Conservation (phyloP, 2,113 vertebrate genomes). For the Zingel zingel region DNA sequence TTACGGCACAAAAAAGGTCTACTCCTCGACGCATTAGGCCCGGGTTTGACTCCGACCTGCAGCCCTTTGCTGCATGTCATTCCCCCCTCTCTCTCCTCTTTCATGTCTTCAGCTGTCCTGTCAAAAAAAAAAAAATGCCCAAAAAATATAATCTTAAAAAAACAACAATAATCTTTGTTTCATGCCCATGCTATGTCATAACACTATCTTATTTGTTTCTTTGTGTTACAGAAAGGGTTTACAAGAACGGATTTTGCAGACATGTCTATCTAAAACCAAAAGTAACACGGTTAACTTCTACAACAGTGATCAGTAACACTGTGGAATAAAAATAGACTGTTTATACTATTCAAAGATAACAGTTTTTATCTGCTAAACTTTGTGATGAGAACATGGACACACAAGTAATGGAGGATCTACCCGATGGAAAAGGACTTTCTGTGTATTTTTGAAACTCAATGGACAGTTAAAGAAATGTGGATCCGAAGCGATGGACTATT, state of each 20-base stretch:
- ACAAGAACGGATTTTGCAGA: slow-evolving; percentile 58
- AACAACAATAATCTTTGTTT: background rate
- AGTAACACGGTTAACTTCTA: slow-evolving; percentile 6
- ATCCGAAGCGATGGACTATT: slow-evolving; percentile 14
- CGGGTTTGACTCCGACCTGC: too few relatives aligned
- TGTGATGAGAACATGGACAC: slow-evolving; percentile 10
- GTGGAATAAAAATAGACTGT: slow-evolving; percentile 7
- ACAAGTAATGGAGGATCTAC: background rate
- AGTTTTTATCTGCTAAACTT: slow-evolving; percentile 23
- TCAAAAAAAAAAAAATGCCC: too few relatives aligned
- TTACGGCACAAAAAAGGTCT: background rate
- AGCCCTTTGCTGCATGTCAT: too few relatives aligned
- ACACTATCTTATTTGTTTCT: slow-evolving; percentile 28
- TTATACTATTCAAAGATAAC: slow-evolving; percentile 15
- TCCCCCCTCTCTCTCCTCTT: too few relatives aligned
- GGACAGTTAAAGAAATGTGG: slow-evolving; percentile 20
- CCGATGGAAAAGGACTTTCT: background rate
- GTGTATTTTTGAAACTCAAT: slow-evolving; percentile 18
- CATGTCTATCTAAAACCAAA: slow-evolving; percentile 27
- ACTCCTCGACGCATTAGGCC: too few relatives aligned
- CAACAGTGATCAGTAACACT: background rate
- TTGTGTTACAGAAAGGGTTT: slow-evolving; percentile 81
- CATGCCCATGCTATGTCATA: background rate
- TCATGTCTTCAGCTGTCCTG: too few relatives aligned
- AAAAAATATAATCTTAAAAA: too few relatives aligned